phyloP scores from a whole-genome alignment of 1,140 invertebrate genomes.

The Semibalanus balanoides region DNA sequence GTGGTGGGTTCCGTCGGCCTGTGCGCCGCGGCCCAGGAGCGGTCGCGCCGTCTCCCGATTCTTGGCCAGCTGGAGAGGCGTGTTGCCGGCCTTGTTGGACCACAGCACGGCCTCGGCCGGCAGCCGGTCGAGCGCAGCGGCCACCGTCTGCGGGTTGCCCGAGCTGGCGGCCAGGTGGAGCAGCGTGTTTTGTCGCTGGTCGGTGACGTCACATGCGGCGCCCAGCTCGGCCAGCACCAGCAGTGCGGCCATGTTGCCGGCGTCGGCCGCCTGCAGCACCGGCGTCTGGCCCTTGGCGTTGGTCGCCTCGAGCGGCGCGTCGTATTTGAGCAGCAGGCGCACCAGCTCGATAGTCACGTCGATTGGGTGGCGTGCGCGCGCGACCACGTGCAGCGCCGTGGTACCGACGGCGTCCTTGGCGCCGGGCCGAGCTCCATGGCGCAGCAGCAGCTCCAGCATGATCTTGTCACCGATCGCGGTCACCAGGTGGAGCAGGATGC shows the following conservation, averaged over 20 bases:
- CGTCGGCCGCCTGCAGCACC: background rate
- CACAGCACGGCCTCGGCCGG: background rate
- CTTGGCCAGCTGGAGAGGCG: background rate
- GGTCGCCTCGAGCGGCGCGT: background rate
- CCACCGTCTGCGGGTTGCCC: background rate
- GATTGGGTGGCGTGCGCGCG: background rate
- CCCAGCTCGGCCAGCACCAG: background rate
- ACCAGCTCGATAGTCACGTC: background rate
- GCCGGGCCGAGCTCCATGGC: too few species aligned
- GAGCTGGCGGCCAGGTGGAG: background rate
- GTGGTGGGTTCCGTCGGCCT: background rate
- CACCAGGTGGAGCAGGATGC: background rate
- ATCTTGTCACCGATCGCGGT: background rate
- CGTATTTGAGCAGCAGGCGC: background rate
- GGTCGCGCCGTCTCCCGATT: background rate
- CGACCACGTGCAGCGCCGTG: background rate
- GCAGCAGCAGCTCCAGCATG: background rate
- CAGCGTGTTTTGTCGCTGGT: background rate
- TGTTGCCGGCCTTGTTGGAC: background rate
- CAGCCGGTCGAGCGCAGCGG: background rate
- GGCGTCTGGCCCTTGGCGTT: background rate
- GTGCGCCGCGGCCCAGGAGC: background rate
- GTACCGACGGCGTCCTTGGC: background rate
- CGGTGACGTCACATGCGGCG: background rate
- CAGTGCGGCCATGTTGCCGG: background rate